Percentiles rank a stretch among this genome's conserved stretches.
phyloP scores from a whole-genome alignment of 92 coral and sea anemone genomes.

The Porites evermanni region DNA sequence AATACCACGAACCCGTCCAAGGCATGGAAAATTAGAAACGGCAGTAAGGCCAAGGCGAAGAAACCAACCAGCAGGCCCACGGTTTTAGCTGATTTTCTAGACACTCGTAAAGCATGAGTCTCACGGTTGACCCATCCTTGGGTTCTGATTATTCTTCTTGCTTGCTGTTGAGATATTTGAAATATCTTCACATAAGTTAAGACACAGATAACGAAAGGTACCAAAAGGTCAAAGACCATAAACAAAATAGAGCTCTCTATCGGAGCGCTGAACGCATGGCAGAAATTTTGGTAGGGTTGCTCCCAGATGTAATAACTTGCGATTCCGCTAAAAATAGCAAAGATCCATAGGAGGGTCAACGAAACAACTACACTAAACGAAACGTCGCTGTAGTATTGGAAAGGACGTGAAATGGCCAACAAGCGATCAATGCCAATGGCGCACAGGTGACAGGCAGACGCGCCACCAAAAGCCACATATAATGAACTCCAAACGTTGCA shows the following conservation, averaged over 20 bases:
- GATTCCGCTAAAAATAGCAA: conserved; percentile 45
- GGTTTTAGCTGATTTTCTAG: conserved; percentile 49
- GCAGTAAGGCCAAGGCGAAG: conserved; percentile 45
- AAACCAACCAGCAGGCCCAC: conserved; percentile 53
- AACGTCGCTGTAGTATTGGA: conserved; percentile 34
- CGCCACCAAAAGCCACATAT: conserved; percentile 53
- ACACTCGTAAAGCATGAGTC: background rate
- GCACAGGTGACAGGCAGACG: conserved; percentile 40
- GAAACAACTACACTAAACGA: conserved; percentile 16
- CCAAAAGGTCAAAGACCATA: conserved; percentile 35
- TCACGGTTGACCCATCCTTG: background rate
- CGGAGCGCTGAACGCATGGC: conserved; percentile 32
- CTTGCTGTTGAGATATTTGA: conserved; percentile 50
- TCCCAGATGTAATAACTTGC: conserved; percentile 18
- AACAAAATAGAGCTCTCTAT: conserved; percentile 26
- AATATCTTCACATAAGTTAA: conserved; percentile 42
- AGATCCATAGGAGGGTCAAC: conserved; percentile 39
- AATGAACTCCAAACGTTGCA: conserved; percentile 63
- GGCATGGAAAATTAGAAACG: conserved; percentile 42
- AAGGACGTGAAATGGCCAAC: conserved; percentile 50
- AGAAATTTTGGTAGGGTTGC: conserved; percentile 10
- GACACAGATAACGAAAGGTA: conserved; percentile 50
- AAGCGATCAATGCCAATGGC: conserved; percentile 61
- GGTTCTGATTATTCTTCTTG: conserved; percentile 18
- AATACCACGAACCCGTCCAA: conserved; percentile 15